These are phyloP conservation scores for Bombus pyrosoma DNA, from an alignment of 1,140 invertebrate species.

Conservation along the genomic window DNA sequence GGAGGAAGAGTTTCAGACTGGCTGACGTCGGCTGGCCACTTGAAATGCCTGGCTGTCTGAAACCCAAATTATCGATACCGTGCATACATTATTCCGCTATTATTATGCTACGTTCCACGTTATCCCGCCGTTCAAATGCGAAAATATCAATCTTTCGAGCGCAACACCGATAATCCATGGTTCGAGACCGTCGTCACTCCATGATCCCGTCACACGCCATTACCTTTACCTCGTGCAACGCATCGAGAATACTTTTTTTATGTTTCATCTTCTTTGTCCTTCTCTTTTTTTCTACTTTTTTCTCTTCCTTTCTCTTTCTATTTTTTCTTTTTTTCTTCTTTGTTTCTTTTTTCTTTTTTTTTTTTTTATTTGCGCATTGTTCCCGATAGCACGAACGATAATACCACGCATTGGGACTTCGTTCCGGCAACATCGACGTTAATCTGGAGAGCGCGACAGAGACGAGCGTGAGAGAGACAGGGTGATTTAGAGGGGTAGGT, in stretches of 20 bases:
- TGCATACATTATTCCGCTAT: conserved; percentile 23
- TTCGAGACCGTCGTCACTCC: conserved; percentile 19
- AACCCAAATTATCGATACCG: conserved; percentile 50
- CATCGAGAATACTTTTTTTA: not conserved
- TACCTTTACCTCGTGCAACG: conserved; percentile 26
- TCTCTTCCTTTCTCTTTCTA: not conserved
- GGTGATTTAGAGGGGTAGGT: not conserved
- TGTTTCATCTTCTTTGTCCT: not conserved
- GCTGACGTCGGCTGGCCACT: conserved; percentile 27
- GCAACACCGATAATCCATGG: conserved; percentile 56
- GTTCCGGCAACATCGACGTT: conserved; percentile 49
- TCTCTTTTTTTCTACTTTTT: not conserved
- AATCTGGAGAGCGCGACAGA: conserved; percentile 56
- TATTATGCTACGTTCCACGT: not conserved
- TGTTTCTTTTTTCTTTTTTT: not conserved
- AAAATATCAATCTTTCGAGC: conserved; percentile 49
- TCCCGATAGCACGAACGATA: conserved; percentile 54
- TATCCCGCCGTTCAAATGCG: conserved; percentile 12
- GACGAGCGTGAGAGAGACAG: conserved; percentile 10
- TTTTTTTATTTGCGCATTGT: conserved; percentile 39
- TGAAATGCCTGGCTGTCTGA: conserved; percentile 47
- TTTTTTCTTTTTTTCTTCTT: not conserved
- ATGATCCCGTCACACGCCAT: conserved; percentile 33
- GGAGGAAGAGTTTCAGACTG: conserved; percentile 27
- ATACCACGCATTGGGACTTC: conserved; percentile 56